Conservation (phyloP, 2,797 vertebrate genomes). For the Crenuchus spilurus region DNA sequence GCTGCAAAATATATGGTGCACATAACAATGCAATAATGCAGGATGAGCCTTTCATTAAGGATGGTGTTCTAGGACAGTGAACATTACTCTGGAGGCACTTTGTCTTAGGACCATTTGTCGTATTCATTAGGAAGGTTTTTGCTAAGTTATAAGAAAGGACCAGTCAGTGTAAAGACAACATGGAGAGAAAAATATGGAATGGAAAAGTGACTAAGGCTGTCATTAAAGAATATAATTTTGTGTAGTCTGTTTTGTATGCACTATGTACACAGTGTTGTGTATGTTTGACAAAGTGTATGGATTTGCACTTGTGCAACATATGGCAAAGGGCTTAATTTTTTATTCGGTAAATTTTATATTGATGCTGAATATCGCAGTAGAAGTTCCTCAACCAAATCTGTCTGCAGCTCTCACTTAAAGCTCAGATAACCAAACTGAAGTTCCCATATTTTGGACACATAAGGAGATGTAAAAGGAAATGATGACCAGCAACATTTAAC, state of each 20-base stretch:
- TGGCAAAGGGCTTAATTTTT: background rate
- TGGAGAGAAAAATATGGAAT: background rate
- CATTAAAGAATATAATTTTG: no score
- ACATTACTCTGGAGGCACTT: background rate
- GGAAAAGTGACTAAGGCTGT: no score
- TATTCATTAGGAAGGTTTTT: background rate
- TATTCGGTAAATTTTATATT: background rate
- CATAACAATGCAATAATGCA: background rate
- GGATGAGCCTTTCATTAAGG: background rate
- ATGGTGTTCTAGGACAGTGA: background rate
- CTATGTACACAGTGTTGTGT: no score
- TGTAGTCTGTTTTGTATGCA: no score
- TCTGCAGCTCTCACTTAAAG: no score
- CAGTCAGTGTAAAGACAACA: background rate
- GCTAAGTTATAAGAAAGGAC: no score
- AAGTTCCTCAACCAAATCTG: no score
- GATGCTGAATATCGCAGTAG: background rate
- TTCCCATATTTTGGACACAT: no score
- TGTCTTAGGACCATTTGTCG: background rate
- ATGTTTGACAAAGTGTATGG: no score
- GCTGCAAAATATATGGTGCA: background rate
- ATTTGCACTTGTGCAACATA: background rate
- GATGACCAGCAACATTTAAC: background rate
- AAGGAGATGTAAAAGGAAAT: no score
- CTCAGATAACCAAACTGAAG: no score